phyloP scores from a whole-genome alignment of 2,797 vertebrate species.

The Morelia viridis region DNA sequence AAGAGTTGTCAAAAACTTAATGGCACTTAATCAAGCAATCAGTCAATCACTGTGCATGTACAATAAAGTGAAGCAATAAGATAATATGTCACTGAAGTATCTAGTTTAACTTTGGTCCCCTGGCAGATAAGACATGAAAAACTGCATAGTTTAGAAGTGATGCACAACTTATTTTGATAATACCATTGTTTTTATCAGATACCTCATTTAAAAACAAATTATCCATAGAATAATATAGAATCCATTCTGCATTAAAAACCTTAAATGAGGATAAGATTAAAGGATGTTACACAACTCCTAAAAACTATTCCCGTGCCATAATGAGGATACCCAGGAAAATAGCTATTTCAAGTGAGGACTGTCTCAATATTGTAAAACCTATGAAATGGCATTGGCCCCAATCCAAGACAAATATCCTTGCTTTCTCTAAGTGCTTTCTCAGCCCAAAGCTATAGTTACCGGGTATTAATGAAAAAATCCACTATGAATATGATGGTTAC shows the following conservation, averaged over 20 bases:
- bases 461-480: neutral
- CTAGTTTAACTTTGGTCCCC: neutral
- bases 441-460: neutral
- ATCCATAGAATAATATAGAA: neutral
- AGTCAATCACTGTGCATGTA: neutral
- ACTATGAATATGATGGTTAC: neutral
- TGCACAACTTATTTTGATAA: neutral
- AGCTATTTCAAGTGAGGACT: neutral
- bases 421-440: constrained; percentile 1
- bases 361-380: constrained; percentile 2
- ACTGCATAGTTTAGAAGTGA: neutral
- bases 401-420: neutral
- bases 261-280: neutral
- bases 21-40: neutral
- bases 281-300: neutral
- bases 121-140: neutral
- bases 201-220: neutral
- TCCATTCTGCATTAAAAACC: neutral
- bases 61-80: neutral
- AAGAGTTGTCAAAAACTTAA: neutral
- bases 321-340: neutral
- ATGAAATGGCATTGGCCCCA: neutral
- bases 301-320: neutral
- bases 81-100: neutral
- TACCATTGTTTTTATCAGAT: neutral